Base-by-base conservation (phyloP, 2,797 vertebrate species). In the Sciurus carolinensis region DNA sequence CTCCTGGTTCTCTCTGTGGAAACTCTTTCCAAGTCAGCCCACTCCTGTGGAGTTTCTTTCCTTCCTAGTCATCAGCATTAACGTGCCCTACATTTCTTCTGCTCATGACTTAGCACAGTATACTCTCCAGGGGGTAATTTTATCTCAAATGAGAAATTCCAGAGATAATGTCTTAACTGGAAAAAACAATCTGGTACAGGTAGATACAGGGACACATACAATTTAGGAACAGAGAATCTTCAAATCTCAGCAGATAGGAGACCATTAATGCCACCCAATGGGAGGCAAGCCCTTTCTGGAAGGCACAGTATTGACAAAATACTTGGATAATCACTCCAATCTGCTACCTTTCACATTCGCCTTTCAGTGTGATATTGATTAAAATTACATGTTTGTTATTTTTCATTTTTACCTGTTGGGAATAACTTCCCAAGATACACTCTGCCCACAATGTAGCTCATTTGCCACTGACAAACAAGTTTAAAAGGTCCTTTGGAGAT, bases 221-320 rank as follows among this genome's bases (percentile, higher is more conserved):
- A 44, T 39, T 59, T 64, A n/a, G 42, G 52, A 50, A 24, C 0
- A 52, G 39, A 39, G 28, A 85, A 11, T 50, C 26, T 18, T 47
- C 20, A 36, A 14, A 24, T 52, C 11, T 11, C 4, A 66, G 42
- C 22, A 75, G 67, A 54, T 2, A 42, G 44, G 15, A 5, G 12
- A 57, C 3, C 18, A 1, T 59, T 4, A 9, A 0, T 2, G 30
- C 6, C 28, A 33, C n/a, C 14, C 9, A 10, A 0, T 0, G 11
- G 3, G 67, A 66, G 8, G 24, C 18, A n/a, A 39, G 24, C 18
- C 28, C 15, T 62, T 71, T 83, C 28, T 54, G 50, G 76, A 42
- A 47, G 54, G 33, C 24, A 52, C 1, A 1, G 12, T 33, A 24
- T 59, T 26, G 17, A 82, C 20, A 11, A 28, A 75, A 59, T 36